A percentile compares a stretch with the other conserved stretches of the same genome.
phyloP scores from a whole-genome alignment of 2,113 vertebrate genomes.

The Felis chaus region DNA sequence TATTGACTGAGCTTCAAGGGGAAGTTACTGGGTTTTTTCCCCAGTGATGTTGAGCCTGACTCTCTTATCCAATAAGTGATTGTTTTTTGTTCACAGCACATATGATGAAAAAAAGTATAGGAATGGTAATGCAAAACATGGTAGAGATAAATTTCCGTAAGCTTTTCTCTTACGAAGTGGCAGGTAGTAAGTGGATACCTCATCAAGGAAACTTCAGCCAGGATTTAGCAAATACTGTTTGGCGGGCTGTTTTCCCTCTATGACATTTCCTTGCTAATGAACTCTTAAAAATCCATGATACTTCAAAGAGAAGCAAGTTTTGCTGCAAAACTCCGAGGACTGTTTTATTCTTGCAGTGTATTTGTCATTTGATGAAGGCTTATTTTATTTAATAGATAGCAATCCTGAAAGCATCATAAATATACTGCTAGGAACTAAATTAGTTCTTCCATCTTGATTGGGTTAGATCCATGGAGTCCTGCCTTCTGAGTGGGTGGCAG shows the following conservation, averaged over 20 bases:
- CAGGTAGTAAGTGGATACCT: not conserved
- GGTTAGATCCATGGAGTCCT: not conserved
- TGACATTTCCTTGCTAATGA: not conserved
- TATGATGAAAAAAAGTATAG: not conserved
- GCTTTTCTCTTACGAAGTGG: not conserved
- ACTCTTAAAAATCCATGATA: not conserved
- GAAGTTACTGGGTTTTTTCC: not conserved
- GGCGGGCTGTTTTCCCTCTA: not conserved
- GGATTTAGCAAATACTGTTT: not conserved
- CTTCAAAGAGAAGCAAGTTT: not conserved
- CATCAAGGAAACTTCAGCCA: not conserved
- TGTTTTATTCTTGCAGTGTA: not conserved
- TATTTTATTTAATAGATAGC: constrained; percentile 27
- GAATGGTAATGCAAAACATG: not conserved
- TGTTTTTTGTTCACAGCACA: not conserved
- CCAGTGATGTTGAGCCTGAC: not conserved
- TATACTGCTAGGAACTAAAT: not conserved
- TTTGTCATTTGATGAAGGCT: not conserved
- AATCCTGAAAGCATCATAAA: not conserved
- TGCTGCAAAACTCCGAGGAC: not conserved
- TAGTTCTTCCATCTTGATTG: not conserved
- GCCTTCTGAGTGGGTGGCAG: not conserved
- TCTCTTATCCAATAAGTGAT: not conserved
- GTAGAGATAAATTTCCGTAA: not conserved
- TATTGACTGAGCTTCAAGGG: not conserved